Base-by-base conservation (phyloP, 2,888 invertebrate genomes). In the Acanthoscelides obtectus region DNA sequence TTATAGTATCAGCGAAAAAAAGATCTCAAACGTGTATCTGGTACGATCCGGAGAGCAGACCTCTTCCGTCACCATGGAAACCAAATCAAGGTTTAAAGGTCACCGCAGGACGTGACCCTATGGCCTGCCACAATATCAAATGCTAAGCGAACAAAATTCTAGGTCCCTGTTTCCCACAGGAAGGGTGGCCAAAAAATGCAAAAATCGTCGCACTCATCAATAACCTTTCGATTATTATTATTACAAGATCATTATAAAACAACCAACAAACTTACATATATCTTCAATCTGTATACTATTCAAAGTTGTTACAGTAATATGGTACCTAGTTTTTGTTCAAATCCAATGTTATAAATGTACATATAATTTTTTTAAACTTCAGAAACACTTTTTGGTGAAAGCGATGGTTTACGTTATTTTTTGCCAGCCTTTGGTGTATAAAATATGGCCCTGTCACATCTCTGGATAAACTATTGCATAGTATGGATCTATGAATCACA, bases 31-130 rank as follows among this genome's bases (percentile, higher is more conserved):
- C 17, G 8, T 25, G 25, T 3, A 25, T 25, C 25, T 45, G 45
- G 45, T 45, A 45, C 45, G 45, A 45, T 45, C 21, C 21, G 64
- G 80, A 78, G 76, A 71, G 76, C 76, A 77, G 76, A 75, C 76
- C 77, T 76, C 77, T 77, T 77, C 79, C 72, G 75, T 75, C 77
- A 17, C 87, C 88, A 90, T 92, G 92, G 91, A 92, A 92, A 92
- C 92, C 92, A 92, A 92, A 92, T 92, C 92, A 91, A 91, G 88
- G 88, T 87, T 45, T 87, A 83, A 90, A 90, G 89, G 90, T 90
- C 90, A 91, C 91, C 87, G 85, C 87, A 88, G 88, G 90, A 90
- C 91, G 91, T 91, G 91, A 89, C 90, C 89, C 87, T 88, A 45
- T 45, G 89, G 89, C 89, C 88, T 85, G 85, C 84, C 84, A 83